These are phyloP conservation scores for Plebejus melissa DNA, from an alignment of 2,888 invertebrate species.

Conservation along the genomic window DNA sequence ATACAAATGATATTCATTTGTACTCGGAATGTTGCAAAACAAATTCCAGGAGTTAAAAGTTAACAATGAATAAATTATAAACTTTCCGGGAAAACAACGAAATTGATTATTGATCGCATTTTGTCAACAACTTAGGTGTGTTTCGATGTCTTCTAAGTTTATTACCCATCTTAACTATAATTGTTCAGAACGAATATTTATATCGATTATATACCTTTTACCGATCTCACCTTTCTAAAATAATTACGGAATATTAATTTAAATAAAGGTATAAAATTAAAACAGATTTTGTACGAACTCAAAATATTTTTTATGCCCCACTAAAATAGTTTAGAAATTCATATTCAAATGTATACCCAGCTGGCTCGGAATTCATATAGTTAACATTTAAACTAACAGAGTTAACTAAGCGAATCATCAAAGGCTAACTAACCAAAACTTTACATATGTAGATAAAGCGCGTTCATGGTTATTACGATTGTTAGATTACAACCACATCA, in stretches of 20 bases:
- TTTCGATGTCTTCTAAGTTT: background rate
- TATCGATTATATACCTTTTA: too few species aligned
- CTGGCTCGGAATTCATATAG: background rate
- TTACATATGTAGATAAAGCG: conserved; percentile 6
- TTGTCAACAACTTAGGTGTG: background rate
- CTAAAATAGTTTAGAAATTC: background rate
- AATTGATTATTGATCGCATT: background rate
- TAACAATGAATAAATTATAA: conserved; percentile 15
- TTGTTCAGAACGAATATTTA: too few species aligned
- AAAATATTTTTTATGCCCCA: background rate
- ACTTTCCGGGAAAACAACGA: background rate
- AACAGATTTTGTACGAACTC: background rate
- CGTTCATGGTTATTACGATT: conserved; percentile 22
- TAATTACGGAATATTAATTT: too few species aligned
- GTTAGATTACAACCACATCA: conserved; percentile 20
- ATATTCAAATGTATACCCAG: background rate
- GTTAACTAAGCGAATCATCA: conserved; percentile 21
- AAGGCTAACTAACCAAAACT: conserved; percentile 21
- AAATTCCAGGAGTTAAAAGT: conserved; percentile 22
- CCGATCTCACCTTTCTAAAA: background rate
- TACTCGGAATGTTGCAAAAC: too few species aligned
- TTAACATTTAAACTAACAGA: conserved; percentile 8
- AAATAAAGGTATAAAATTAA: too few species aligned
- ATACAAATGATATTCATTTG: too few species aligned
- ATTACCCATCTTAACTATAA: background rate